A percentile compares a stretch with the other conserved stretches of the same genome.
phyloP scores from a whole-genome alignment of 2,113 vertebrate genomes.

The Gallinago undulata region DNA sequence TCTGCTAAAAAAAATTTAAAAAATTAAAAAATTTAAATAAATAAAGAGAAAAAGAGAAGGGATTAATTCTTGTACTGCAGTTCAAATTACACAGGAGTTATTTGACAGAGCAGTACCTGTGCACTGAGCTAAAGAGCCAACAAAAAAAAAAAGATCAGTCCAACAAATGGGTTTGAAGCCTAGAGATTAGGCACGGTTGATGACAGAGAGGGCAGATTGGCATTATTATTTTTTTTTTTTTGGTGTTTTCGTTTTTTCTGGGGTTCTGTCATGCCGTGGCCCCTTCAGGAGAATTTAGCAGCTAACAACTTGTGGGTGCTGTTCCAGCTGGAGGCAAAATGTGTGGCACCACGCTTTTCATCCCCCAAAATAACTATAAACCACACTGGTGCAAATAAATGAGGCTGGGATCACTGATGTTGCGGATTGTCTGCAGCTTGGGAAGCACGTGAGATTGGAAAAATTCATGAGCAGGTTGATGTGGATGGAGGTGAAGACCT shows the following conservation, averaged over 20 bases:
- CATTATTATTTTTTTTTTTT: neutral
- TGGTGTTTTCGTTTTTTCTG: constrained; percentile 25
- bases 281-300: constrained; percentile 17
- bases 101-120: constrained; percentile 20
- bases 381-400: neutral
- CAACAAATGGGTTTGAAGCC: constrained; percentile 16
- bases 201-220: constrained; percentile 8
- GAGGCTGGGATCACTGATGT: neutral
- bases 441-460: neutral
- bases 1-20: constrained; percentile 32
- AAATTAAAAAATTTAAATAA: neutral
- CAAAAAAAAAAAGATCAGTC: constrained; percentile 10
- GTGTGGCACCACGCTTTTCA: neutral
- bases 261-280: neutral
- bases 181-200: neutral
- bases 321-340: constrained; percentile 46
- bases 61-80: constrained; percentile 61
- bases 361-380: neutral
- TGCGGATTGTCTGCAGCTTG: constrained; percentile 1
- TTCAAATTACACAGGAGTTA: constrained; percentile 66
- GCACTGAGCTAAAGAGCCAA: constrained; percentile 20
- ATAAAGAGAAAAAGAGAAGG: neutral
- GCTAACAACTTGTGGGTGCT: neutral
- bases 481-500: neutral
- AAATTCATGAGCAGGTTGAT: neutral